Conservation (phyloP, 2,797 vertebrate genomes). For the Etheostoma nigrum region DNA sequence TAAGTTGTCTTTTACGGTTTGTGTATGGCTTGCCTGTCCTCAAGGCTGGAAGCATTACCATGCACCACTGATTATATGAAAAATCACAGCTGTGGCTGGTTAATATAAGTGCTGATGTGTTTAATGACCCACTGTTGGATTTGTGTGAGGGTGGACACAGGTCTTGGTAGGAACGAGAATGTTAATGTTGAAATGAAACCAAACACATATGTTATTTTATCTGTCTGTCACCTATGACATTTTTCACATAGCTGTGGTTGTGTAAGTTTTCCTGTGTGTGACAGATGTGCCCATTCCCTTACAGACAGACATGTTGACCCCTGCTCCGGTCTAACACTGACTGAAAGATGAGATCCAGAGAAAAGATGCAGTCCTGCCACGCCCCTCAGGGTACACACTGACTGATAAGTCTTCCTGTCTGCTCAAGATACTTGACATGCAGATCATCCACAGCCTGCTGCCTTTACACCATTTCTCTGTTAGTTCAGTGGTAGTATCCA, state of each 20-base stretch:
- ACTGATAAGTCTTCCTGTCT: constrained; percentile 61
- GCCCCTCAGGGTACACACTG: constrained; percentile 43
- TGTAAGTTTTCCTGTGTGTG: constrained; percentile 33
- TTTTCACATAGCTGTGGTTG: constrained; percentile 23
- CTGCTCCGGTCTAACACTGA: constrained; percentile 30
- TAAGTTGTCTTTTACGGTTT: constrained; percentile 76
- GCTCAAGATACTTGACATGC: constrained; percentile 52
- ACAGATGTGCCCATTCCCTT: constrained; percentile 51
- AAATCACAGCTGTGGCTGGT: constrained; percentile 74
- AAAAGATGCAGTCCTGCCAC: constrained; percentile 29
- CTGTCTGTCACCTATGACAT: constrained; percentile 28
- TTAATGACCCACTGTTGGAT: constrained; percentile 72
- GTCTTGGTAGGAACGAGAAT: constrained; percentile 48
- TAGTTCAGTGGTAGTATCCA: constrained; percentile 24
- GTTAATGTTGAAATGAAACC: constrained; percentile 57
- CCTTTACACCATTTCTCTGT: constrained; percentile 44
- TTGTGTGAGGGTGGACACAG: constrained; percentile 64
- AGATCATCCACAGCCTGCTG: constrained; percentile 52
- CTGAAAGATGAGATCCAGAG: constrained; percentile 54
- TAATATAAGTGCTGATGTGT: constrained; percentile 68
- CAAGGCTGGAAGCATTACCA: constrained; percentile 70
- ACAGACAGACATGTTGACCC: constrained; percentile 43
- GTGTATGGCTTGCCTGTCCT: constrained; percentile 65
- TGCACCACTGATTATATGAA: constrained; percentile 75
- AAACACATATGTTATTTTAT: constrained; percentile 61